A percentile compares a stretch with the other conserved stretches of the same genome.
Conservation (phyloP, 2,797 vertebrate species). For the Coreius guichenoti region DNA sequence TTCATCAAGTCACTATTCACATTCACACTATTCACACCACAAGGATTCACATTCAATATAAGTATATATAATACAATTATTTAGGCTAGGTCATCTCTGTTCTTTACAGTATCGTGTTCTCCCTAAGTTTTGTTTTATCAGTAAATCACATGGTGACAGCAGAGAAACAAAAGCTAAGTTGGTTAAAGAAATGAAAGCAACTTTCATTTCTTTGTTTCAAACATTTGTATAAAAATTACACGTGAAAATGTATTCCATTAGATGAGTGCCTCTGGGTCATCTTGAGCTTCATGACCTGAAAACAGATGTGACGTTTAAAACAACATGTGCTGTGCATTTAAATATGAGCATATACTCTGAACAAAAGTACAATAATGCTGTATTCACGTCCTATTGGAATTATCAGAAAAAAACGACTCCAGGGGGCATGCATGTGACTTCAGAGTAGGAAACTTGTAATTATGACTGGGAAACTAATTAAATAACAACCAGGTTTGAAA, state of each 20-base stretch:
- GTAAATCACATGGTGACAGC: conserved; percentile 29
- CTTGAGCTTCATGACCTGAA: conserved; percentile 74
- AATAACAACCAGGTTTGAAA: not conserved
- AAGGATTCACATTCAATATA: not conserved
- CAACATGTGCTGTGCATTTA: not conserved
- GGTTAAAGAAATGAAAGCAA: conserved; percentile 21
- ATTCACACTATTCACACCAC: no score
- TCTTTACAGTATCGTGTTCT: not conserved
- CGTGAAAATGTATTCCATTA: conserved; percentile 88
- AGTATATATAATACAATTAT: not conserved
- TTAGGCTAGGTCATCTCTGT: not conserved
- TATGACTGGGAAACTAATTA: not conserved
- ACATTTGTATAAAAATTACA: conserved; percentile 72
- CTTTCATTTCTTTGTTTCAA: not conserved
- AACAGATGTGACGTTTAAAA: not conserved
- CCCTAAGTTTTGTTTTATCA: conserved; percentile 39
- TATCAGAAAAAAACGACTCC: no score
- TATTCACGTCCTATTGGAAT: no score
- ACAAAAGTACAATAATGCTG: not conserved
- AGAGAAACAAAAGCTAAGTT: conserved; percentile 3
- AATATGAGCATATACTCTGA: not conserved
- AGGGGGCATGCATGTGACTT: not conserved
- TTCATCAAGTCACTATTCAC: no score
- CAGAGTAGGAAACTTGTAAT: not conserved
- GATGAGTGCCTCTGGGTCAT: conserved; percentile 77